Base-by-base conservation (phyloP, 2,113 vertebrate species). In the Cyrtonyx montezumae region DNA sequence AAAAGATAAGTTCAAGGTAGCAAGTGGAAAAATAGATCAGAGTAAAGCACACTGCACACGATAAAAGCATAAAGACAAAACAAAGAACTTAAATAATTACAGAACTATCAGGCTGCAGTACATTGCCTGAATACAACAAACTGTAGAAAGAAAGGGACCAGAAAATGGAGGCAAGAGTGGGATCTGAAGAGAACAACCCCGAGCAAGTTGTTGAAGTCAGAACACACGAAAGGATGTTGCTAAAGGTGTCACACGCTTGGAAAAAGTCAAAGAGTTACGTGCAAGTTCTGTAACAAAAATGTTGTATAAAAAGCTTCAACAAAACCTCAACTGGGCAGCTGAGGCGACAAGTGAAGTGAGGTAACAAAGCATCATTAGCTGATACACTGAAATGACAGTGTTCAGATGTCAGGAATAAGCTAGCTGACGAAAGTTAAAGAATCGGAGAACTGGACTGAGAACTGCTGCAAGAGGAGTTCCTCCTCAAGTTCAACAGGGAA, bases 301-400 rank as follows among this genome's bases (percentile, higher is more conserved):
- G 85, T 22, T 87, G 67, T 51, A 17, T 22, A 45, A 85, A 49
- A 77, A 90, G 80, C 68, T 58, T 74, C 59, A 28, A 36, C 74
- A 59, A 59, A 3, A 1, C 6, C 0, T 0, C 43, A 79, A 56
- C 0, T 56, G 53, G 67, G 65, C 43, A 91, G 88, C 23, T 8
- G 55, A 94, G 79, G 68, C 61, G 93, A 81, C 62, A 66, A 1
- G 26, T 79, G 59, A 89, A 88, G 77, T 0, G 19, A 84, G 82
- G 13, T 62, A 79, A 74, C 17, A 95, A 85, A 88, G 93, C 81
- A 59, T 77, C 79, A 15, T 66, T 79, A 66, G 34, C 62, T 48
- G 55, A 70, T 58, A 75, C 21, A n/a, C 25, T 36, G 83, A 81
- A 84, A 70, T 10, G 73, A 49, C 46, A 22, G 68, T 0, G 42